Evolutionary conservation across 2,888 invertebrate genomes (phyloP), one percentile per base, ranked within the genome.

Genomic region (Hirtodrosophila cameraria): DNA sequence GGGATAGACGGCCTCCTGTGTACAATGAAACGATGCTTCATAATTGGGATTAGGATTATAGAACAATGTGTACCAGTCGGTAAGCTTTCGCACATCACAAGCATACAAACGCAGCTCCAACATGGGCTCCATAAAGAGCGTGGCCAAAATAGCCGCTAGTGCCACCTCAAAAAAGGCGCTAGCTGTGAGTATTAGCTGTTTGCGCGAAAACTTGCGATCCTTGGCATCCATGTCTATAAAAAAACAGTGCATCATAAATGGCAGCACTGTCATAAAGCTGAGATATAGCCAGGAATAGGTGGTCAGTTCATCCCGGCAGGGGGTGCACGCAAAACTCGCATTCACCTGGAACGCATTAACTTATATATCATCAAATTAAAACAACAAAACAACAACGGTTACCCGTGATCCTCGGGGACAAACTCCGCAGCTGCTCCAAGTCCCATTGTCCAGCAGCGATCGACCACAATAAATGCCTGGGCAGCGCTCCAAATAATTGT

Each of bases 1-100:
- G 36, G 99, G 99, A 92, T 97, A 99, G 0, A 99, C 98, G 54
- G 98, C 97, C 92, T 99, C 99, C 88, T 99, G 98, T 0, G 99
- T 98, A 90, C 99, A 99, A 91, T 97, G 70, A 48, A 50, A 71
- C 11, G 62, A 42, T 5, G 57, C 94, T 57, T 96, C 95, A 91
- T 97, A 99, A 90, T 97, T 96, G 0, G 98, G 97, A 73, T 94
- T 95, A 4, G 99, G 99, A 92, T 99, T 99, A 87, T 97, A 93
- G 63, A 99, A 93, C 74, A 99, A 91, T 0, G 99, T 98, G 89
- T 99, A 99, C 99, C 99, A 99, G 91, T 99, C 99, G 0, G 97
- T 95, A 15, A 99, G 92, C 30, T 94, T 94, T 54, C 93, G 93
- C 0, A 96, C 95, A 5, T 93, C 92, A 88, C 99, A 98, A 0